These are phyloP conservation scores for Sesamia inferens DNA, from an alignment of 2,888 invertebrate genomes.

Conservation along the genomic window DNA sequence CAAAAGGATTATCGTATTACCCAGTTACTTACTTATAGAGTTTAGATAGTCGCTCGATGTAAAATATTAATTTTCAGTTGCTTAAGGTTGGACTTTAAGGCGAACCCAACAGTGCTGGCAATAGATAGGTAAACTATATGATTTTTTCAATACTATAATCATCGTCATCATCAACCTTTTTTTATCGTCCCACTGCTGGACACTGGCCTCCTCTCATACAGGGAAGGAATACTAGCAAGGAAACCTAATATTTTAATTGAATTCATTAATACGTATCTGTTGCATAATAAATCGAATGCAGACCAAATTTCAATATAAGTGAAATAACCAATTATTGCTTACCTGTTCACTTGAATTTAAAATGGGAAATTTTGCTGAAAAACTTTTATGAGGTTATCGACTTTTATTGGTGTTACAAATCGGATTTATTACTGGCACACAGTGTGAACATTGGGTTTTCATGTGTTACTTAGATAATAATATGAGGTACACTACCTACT, in stretches of 20 bases:
- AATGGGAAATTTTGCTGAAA: slow-evolving; percentile 34
- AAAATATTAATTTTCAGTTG: background rate
- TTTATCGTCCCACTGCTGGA: too few relatives aligned
- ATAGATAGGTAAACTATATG: background rate
- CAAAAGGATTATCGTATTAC: background rate
- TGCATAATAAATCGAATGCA: slow-evolving; percentile 1
- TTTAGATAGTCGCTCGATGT: background rate
- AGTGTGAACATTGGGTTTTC: background rate
- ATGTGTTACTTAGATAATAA: too few relatives aligned
- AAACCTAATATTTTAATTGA: slow-evolving; percentile 1
- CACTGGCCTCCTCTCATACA: too few relatives aligned
- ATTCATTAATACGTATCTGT: slow-evolving; percentile 2
- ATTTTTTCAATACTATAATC: background rate
- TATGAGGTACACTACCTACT: too few relatives aligned
- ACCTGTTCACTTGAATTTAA: slow-evolving; percentile 13
- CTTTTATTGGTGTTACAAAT: slow-evolving; percentile 47
- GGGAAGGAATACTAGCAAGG: background rate
- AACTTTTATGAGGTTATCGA: slow-evolving; percentile 37
- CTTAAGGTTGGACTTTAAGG: background rate
- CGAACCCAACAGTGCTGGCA: background rate
- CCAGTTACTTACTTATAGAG: background rate
- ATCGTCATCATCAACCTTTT: background rate
- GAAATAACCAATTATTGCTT: slow-evolving; percentile 28
- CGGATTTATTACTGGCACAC: slow-evolving; percentile 41
- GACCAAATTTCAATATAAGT: slow-evolving; percentile 2